Conservation (phyloP, 2,797 vertebrate species). For the Anas capensis region DNA sequence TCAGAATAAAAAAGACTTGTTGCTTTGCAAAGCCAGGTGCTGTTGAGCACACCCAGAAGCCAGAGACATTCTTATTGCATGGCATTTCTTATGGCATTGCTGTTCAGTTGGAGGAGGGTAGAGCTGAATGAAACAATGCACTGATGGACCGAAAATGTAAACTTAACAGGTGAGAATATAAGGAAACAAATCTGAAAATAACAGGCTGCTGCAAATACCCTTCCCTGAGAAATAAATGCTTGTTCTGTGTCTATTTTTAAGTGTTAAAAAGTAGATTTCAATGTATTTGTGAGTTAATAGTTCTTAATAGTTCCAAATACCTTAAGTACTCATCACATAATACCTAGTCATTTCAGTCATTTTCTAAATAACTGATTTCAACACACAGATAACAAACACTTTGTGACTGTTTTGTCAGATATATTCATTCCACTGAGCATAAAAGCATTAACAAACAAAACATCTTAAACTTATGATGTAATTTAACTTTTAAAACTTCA, state of each 20-base stretch:
- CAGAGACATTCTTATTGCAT: rapidly evolving
- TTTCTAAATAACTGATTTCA: not conserved
- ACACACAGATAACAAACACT: not conserved
- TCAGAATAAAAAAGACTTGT: not conserved
- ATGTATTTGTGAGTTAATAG: not conserved
- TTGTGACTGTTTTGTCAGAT: not conserved
- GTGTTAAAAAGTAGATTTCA: not conserved
- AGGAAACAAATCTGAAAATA: not conserved
- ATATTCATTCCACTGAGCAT: not conserved
- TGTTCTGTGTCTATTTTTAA: not conserved
- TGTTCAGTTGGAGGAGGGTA: not conserved
- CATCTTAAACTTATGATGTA: not conserved
- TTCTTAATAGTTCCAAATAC: not conserved
- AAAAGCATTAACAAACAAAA: not conserved
- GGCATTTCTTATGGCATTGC: not conserved
- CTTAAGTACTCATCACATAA: not conserved
- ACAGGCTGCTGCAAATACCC: not conserved
- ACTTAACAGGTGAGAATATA: not conserved
- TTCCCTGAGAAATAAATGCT: not conserved
- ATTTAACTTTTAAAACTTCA: not conserved
- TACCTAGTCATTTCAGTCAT: not conserved
- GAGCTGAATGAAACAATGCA: rapidly evolving
- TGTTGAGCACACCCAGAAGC: rapidly evolving
- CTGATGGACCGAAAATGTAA: not conserved
- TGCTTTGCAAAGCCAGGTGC: rapidly evolving